Percentiles rank a stretch among this genome's conserved stretches.
phyloP scores from a whole-genome alignment of 2,113 vertebrate species.

The Sula dactylatra region DNA sequence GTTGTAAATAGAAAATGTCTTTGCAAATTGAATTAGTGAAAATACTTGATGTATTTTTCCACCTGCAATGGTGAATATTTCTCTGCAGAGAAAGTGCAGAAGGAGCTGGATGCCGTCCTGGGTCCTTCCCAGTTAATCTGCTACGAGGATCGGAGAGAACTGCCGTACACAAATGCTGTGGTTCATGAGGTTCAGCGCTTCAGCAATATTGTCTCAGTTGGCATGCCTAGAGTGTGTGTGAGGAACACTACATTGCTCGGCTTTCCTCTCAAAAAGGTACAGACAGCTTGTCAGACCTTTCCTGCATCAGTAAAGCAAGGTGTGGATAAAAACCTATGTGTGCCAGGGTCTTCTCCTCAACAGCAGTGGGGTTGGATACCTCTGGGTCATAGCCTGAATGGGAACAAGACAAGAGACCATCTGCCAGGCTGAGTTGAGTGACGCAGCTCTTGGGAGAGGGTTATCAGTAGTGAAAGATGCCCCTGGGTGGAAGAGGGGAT shows the following conservation, averaged over 20 bases:
- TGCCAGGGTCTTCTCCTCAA: not conserved
- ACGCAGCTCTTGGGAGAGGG: not conserved
- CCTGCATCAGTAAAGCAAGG: not conserved
- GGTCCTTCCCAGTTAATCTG: not conserved
- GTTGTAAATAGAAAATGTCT: not conserved
- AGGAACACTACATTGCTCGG: conserved; percentile 5
- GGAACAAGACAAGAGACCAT: not conserved
- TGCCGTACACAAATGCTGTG: conserved; percentile 60
- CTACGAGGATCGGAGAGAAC: conserved; percentile 24
- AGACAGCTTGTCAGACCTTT: not conserved
- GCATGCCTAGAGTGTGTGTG: conserved; percentile 46
- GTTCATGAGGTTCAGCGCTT: conserved; percentile 58
- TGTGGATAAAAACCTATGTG: not conserved
- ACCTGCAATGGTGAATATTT: not conserved
- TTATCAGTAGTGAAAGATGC: not conserved
- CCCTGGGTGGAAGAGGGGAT: not conserved
- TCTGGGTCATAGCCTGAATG: not conserved
- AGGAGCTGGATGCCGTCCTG: conserved; percentile 56
- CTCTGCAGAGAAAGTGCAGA: conserved; percentile 60
- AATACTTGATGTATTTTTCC: not conserved
- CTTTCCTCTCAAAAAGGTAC: conserved; percentile 62
- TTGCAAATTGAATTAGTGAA: not conserved
- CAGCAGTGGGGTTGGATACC: not conserved
- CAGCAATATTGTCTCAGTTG: conserved; percentile 35
- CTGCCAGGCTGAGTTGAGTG: not conserved